These are phyloP conservation scores for Sitophilus oryzae DNA, from an alignment of 1,140 invertebrate species.

Conservation along the genomic window DNA sequence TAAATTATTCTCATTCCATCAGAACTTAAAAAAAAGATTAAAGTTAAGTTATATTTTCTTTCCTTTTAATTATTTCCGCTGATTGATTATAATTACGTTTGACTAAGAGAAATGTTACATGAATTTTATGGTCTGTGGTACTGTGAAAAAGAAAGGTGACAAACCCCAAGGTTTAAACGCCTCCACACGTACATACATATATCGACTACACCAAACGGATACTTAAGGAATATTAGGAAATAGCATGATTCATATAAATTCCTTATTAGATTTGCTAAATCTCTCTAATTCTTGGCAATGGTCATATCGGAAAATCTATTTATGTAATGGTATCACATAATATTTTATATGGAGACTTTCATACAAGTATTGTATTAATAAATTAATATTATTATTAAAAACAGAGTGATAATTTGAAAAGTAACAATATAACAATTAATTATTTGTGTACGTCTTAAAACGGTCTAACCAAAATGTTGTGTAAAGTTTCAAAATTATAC, in stretches of 20 bases:
- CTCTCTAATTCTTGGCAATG: background rate
- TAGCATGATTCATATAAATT: background rate
- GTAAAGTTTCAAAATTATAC: no score
- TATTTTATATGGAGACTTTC: background rate
- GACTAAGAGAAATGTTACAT: no score
- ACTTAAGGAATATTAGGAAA: background rate
- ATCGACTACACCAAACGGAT: background rate
- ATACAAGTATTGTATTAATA: background rate
- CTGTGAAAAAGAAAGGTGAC: background rate
- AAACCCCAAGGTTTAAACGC: background rate
- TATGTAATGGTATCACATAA: background rate
- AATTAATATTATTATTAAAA: background rate
- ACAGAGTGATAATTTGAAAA: background rate
- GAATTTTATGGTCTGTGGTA: no score
- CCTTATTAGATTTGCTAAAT: background rate
- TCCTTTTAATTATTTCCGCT: no score
- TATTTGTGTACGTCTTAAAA: no score
- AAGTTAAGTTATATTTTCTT: no score
- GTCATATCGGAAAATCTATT: background rate
- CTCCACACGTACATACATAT: background rate
- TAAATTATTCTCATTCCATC: no score
- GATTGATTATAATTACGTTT: no score
- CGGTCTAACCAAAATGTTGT: no score
- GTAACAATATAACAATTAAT: background rate
- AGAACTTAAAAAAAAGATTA: no score